A percentile compares a stretch with the other conserved stretches of the same genome.
These are phyloP conservation scores for Nemotelus pantherinus DNA, from an alignment of 2,888 invertebrate genomes.

Conservation along the genomic window DNA sequence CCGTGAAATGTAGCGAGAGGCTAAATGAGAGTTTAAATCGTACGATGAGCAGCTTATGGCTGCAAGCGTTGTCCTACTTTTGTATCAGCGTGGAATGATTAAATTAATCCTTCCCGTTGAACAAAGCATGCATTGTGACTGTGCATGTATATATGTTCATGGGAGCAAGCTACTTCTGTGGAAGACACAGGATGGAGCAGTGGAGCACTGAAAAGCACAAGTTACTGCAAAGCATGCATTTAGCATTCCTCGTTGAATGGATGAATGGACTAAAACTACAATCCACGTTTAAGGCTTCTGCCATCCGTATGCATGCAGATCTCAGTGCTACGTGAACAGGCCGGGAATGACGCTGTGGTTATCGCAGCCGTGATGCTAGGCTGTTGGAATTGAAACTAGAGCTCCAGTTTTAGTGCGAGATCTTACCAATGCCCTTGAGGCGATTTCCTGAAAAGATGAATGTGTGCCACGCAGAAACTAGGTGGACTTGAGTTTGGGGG, in stretches of 20 bases:
- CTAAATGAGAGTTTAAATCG: conserved; percentile 38
- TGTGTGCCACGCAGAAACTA: not conserved
- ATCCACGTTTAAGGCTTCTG: not conserved
- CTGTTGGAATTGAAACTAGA: conserved; percentile 6
- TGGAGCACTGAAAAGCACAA: not conserved
- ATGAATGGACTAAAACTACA: conserved; percentile 8
- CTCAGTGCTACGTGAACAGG: conserved; percentile 3
- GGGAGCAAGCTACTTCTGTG: not conserved
- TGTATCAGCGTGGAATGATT: conserved; percentile 43
- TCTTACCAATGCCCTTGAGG: conserved; percentile 19
- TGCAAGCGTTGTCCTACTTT: conserved; percentile 38
- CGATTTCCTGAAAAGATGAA: conserved; percentile 12
- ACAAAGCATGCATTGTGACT: conserved; percentile 5
- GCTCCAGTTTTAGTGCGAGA: not conserved
- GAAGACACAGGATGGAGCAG: not conserved
- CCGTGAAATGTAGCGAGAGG: conserved; percentile 3
- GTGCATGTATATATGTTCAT: not conserved
- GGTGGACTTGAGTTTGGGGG: not conserved
- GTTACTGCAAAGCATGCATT: conserved; percentile 22
- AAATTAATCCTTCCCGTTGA: conserved; percentile 43
- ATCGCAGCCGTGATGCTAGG: not conserved
- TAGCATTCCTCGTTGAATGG: conserved; percentile 25
- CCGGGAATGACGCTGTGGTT: not conserved
- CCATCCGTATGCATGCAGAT: not conserved
- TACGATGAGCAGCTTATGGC: conserved; percentile 34